These are phyloP conservation scores for Drosophila prostipennis DNA, from an alignment of 2,888 invertebrate genomes.

Conservation along the genomic window DNA sequence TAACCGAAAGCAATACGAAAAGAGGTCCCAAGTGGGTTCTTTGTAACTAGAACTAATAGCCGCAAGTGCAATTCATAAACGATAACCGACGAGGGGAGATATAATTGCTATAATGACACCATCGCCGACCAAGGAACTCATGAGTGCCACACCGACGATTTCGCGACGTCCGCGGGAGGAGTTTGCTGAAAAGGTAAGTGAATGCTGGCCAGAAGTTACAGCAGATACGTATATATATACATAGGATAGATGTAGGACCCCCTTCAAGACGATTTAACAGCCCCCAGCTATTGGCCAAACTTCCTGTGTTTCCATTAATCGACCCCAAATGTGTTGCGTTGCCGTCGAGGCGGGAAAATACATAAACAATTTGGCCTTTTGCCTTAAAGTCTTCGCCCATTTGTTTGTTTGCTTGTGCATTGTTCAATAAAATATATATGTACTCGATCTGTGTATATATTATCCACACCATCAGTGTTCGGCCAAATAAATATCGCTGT, in stretches of 20 bases:
- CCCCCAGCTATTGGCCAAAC: conserved; percentile 48
- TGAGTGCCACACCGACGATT: conserved; percentile 73
- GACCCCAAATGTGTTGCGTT: conserved; percentile 50
- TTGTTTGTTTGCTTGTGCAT: conserved; percentile 60
- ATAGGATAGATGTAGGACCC: background rate
- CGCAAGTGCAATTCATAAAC: conserved; percentile 36
- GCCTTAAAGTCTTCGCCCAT: conserved; percentile 26
- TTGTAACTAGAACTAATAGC: conserved; percentile 33
- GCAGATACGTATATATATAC: background rate
- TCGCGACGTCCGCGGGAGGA: conserved; percentile 83
- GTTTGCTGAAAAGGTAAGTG: conserved; percentile 82
- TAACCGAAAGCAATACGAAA: conserved; percentile 67
- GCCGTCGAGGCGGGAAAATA: conserved; percentile 47
- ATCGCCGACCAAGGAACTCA: conserved; percentile 82
- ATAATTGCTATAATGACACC: conserved; percentile 65
- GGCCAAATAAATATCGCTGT: conserved; percentile 60
- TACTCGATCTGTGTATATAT: conserved; percentile 20
- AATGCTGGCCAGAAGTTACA: conserved; percentile 3
- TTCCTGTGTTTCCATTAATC: conserved; percentile 73
- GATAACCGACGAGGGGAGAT: conserved; percentile 14
- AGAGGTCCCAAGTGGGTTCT: conserved; percentile 22
- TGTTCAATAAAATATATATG: conserved; percentile 44
- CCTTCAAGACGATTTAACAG: conserved; percentile 2
- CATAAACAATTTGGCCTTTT: conserved; percentile 56
- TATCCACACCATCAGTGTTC: conserved; percentile 27